Percentiles rank a stretch among this genome's conserved stretches.
These are phyloP conservation scores for Halictus ligatus DNA, from an alignment of 2,888 invertebrate species.

Conservation along the genomic window DNA sequence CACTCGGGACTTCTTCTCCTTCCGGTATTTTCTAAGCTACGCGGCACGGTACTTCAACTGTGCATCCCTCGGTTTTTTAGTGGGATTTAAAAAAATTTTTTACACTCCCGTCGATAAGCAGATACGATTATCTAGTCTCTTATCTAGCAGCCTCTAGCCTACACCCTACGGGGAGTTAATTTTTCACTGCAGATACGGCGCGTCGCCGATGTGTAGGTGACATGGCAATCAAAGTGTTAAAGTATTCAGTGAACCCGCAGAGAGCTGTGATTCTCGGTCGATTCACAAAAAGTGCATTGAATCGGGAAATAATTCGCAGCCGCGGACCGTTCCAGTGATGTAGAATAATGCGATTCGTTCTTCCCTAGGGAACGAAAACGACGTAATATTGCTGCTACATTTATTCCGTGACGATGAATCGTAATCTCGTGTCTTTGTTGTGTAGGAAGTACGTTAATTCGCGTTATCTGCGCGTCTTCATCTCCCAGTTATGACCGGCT, in stretches of 20 bases:
- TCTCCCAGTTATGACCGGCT: slow-evolving; percentile 8
- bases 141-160: background rate
- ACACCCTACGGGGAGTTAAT: background rate
- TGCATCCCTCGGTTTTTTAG: too few species aligned
- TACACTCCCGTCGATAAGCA: too few species aligned
- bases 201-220: background rate
- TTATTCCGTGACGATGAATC: slow-evolving; percentile 4
- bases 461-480: slow-evolving; percentile 36
- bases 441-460: slow-evolving; percentile 46
- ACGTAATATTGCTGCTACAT: slow-evolving; percentile 17
- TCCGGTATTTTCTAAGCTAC: slow-evolving; percentile 8
- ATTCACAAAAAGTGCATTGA: slow-evolving; percentile 1
- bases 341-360: slow-evolving; percentile 28
- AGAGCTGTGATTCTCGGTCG: background rate
- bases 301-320: slow-evolving; percentile 17
- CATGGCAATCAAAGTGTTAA: background rate
- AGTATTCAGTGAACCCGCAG: background rate
- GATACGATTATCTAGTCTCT: too few species aligned
- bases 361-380: slow-evolving; percentile 10
- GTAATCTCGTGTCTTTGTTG: slow-evolving; percentile 20
- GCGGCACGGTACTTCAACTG: background rate
- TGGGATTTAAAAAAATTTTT: too few species aligned
- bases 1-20: slow-evolving; percentile 8
- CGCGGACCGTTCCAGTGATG: background rate
- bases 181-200: background rate